phyloP scores from a whole-genome alignment of 2,888 invertebrate genomes.

The Melolontha melolontha region DNA sequence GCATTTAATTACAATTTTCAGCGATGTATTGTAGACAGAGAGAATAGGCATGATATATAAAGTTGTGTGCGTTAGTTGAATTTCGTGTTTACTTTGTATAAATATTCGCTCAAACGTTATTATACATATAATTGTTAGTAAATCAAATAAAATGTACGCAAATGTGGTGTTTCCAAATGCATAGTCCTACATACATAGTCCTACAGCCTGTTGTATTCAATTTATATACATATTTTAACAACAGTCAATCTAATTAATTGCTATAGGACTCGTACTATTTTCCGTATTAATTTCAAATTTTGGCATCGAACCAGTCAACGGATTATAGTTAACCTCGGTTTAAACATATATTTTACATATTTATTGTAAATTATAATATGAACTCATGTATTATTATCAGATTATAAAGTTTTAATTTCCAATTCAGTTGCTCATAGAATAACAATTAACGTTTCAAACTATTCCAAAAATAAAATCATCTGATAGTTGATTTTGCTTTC shows the following conservation, averaged over 20 bases:
- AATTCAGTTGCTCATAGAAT: no score
- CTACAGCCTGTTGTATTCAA: slow-evolving; percentile 3
- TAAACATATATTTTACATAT: no score
- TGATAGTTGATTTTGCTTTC: no score
- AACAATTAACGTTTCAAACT: no score
- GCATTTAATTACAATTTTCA: slow-evolving; percentile 41
- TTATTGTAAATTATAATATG: no score
- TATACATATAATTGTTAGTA: slow-evolving; percentile 43
- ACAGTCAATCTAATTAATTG: slow-evolving; percentile 42
- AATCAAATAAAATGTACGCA: slow-evolving; percentile 41
- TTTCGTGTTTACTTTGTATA: slow-evolving; percentile 40
- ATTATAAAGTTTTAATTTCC: no score
- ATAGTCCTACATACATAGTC: slow-evolving; percentile 12
- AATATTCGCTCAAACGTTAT: slow-evolving; percentile 41
- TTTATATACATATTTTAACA: slow-evolving; percentile 32
- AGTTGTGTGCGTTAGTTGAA: slow-evolving; percentile 31
- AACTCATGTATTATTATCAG: no score
- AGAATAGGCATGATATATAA: slow-evolving; percentile 11
- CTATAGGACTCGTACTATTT: slow-evolving; percentile 32
- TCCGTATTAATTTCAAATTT: slow-evolving; percentile 37
- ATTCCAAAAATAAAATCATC: no score
- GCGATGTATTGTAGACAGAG: background rate
- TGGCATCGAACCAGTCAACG: background rate
- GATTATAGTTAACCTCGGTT: slow-evolving; percentile 10
- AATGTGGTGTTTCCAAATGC: slow-evolving; percentile 32